Percentiles rank a stretch among this genome's conserved stretches.
Evolutionary conservation across 2,113 vertebrate genomes (phyloP).

Genomic region (Cisticola juncidis): DNA sequence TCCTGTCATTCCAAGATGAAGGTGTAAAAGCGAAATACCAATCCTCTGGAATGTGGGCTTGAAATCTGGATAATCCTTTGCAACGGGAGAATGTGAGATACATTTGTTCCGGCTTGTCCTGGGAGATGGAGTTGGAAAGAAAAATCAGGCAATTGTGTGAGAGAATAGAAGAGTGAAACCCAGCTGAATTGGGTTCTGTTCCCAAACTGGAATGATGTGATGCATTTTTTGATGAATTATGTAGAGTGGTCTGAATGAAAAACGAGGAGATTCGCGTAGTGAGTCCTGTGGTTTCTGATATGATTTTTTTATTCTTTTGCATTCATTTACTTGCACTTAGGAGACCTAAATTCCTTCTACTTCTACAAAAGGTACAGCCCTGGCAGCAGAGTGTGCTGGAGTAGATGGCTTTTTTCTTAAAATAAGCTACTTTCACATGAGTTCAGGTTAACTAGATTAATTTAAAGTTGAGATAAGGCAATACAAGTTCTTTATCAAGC

Average conservation of each 20-base stretch:
- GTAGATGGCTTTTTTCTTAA: neutral
- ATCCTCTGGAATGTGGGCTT: neutral
- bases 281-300: neutral
- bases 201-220: neutral
- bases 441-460: neutral
- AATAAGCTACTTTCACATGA: neutral
- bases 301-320: neutral
- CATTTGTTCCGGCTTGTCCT: neutral
- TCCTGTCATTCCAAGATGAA: neutral
- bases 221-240: neutral
- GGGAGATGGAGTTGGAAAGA: neutral
- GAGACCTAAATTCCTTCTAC: neutral
- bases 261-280: neutral
- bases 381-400: neutral
- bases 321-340: neutral
- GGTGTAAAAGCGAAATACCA: neutral
- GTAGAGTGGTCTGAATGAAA: neutral
- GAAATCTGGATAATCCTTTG: constrained; percentile 11
- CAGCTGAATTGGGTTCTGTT: neutral
- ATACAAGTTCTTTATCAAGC: neutral
- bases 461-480: neutral
- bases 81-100: neutral
- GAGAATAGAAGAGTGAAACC: neutral
- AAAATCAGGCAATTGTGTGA: neutral
- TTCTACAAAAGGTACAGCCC: neutral